Percentiles rank a stretch among this genome's conserved stretches.
Conservation (phyloP, 2,888 invertebrate species). For the Drosophila percnosoma region DNA sequence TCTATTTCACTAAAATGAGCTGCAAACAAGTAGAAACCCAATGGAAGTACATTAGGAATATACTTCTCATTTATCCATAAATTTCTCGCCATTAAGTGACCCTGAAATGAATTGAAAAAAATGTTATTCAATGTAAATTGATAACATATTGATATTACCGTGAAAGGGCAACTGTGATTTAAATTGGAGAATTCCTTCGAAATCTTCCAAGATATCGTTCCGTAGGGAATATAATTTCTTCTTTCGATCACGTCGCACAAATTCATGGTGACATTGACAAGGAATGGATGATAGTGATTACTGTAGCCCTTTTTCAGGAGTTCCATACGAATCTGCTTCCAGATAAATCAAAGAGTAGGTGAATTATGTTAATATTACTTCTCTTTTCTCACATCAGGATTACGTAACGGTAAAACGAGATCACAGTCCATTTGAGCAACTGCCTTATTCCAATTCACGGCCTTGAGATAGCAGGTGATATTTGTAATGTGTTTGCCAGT, state of each 20-base stretch:
- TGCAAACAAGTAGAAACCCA: constrained; percentile 19
- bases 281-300: constrained; percentile 56
- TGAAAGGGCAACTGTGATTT: constrained; percentile 49
- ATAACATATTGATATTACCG: constrained; percentile 10
- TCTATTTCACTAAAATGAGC: neutral
- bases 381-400: constrained; percentile 30
- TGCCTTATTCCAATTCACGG: constrained; percentile 50
- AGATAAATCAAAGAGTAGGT: neutral
- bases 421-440: constrained; percentile 40
- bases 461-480: constrained; percentile 39
- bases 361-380: too few relatives aligned
- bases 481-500: constrained; percentile 19
- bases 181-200: constrained; percentile 36
- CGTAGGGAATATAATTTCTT: constrained; percentile 41
- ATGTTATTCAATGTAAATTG: neutral
- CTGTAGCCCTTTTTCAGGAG: constrained; percentile 44
- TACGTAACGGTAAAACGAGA: constrained; percentile 26
- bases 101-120: neutral
- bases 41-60: constrained; percentile 19
- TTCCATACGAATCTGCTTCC: constrained; percentile 23
- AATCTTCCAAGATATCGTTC: constrained; percentile 9
- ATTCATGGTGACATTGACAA: constrained; percentile 45
- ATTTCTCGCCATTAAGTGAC: constrained; percentile 27
- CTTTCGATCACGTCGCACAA: constrained; percentile 45
- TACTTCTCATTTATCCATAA: constrained; percentile 17